Evolutionary conservation across 2,113 vertebrate genomes (phyloP), one percentile per base, ranked within the genome.

Genomic region (Ammodramus savannarum): DNA sequence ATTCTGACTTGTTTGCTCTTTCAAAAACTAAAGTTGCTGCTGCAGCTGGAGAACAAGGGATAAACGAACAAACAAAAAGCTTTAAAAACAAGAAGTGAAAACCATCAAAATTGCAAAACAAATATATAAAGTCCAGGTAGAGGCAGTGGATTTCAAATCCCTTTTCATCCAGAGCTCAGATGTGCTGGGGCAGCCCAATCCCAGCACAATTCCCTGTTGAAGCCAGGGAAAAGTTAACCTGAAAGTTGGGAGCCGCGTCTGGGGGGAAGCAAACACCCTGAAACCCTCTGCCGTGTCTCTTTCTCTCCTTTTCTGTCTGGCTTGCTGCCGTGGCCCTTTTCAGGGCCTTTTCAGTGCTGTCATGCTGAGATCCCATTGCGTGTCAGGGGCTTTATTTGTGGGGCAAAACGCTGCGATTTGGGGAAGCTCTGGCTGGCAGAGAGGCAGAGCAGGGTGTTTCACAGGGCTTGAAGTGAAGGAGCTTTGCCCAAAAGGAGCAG

Each of bases 131-230:
- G 44, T 36, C 32, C 38, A 18, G 55, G 52, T 54, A 75, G 46
- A 66, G 39, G 8, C 0, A 0, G 13, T 25, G 48, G 8, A 23
- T 84, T 73, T 74, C 27, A 5, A 31, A 8, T 86, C 32, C 15
- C 9, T 85, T 62, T 63, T 63, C 26, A 31, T 13, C 22, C 39
- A 7, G 52, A 59, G 31, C 25, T 57, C 62, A 38, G 31, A 8
- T 38, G 55, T 81, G 55, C 32, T 0, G 1, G 31, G 27, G 68
- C 27, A 80, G 22, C 32, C 48, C 4, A 6, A 49, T 16, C 20
- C 13, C 89, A n/a, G 48, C 27, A 13, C 22, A 5, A 4, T 46
- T 51, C 43, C 16, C 52, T 8, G 55, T 39, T 26, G 48, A 34
- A 73, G 27, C 19, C 0, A 4, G 20, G 62, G 23, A 16, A 17